These are phyloP conservation scores for Bombus impatiens DNA, from an alignment of 1,140 invertebrate species.

Conservation along the genomic window DNA sequence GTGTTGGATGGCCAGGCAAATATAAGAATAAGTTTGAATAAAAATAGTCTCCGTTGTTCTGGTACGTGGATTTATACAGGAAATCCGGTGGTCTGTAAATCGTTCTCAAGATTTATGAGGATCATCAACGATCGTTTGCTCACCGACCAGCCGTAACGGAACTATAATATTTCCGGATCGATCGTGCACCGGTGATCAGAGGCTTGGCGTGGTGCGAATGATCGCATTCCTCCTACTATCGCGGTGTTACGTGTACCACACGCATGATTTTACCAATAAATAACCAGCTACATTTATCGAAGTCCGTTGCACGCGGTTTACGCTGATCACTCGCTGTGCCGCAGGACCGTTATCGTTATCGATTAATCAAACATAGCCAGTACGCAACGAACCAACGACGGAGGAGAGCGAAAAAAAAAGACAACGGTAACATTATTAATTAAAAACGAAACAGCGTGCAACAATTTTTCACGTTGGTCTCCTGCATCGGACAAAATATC, in stretches of 20 bases:
- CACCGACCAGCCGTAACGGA: slow-evolving; percentile 52
- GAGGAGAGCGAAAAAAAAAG: background rate
- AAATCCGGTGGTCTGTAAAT: slow-evolving; percentile 56
- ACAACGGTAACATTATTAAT: slow-evolving; percentile 32
- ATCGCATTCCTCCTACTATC: slow-evolving; percentile 46
- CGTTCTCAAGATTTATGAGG: slow-evolving; percentile 61
- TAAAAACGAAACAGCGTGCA: slow-evolving; percentile 22
- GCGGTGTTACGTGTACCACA: slow-evolving; percentile 52
- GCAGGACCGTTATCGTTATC: slow-evolving; percentile 45
- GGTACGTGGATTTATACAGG: slow-evolving; percentile 36
- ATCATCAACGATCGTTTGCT: slow-evolving; percentile 66
- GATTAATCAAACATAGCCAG: slow-evolving; percentile 47
- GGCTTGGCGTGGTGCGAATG: slow-evolving; percentile 39
- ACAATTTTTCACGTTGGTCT: slow-evolving; percentile 8
- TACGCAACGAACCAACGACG: background rate
- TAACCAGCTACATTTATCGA: slow-evolving; percentile 57
- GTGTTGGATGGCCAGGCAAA: background rate
- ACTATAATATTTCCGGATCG: slow-evolving; percentile 67
- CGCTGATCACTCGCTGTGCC: slow-evolving; percentile 38
- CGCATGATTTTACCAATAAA: slow-evolving; percentile 67
- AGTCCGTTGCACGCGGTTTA: slow-evolving; percentile 54
- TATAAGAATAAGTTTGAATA: background rate
- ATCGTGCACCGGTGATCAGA: slow-evolving; percentile 63
- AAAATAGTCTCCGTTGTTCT: slow-evolving; percentile 19
- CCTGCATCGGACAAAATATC: slow-evolving; percentile 1